Base-by-base conservation (phyloP, 2,888 invertebrate species). In the Cyclophora albipunctata region DNA sequence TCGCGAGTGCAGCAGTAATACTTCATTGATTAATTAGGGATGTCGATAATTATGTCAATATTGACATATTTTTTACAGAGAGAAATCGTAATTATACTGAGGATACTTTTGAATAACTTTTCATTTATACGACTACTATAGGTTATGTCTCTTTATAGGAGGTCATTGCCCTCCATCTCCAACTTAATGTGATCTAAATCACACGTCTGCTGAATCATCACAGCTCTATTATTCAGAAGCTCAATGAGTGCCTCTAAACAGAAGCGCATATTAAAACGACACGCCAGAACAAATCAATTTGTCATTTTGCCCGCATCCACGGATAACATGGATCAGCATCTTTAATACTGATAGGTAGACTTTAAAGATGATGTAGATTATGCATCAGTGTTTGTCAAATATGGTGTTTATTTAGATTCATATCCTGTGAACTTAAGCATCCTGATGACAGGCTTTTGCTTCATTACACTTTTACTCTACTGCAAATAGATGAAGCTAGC, bases 221-320 rank as follows among this genome's bases (percentile, higher is more conserved):
- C 64, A 50, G 58, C 69, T 79, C 77, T 80, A 84, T 84, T 78
- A 85, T 78, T 85, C 81, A 84, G 20, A 20, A 20, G 20, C 20
- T 20, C 20, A 20, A 20, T 20, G 20, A 20, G 71, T 76, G 78
- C 71, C 79, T 77, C 74, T 52, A 52, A 57, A 58, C 51, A 58
- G 50, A 34, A 53, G 48, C 47, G 47, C 47, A 48, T 50, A 52
- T 48, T 55, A 62, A 57, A 60, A 58, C 53, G 58, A 59, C 58
- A 51, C 51, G 58, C 57, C 61, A 59, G 53, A 56, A 45, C 35
- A 52, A 53, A 62, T 60, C 59, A 57, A 64, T 64, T 62, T 62
- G 61, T 64, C 62, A 60, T 57, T 58, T 54, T 41, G 45, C 64
- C 64, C 64, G 64, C 64, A 64, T 64, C 56, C 37, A 37, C 4